Base-by-base conservation (phyloP, 2,888 invertebrate species). In the Pseudococcus viburni region DNA sequence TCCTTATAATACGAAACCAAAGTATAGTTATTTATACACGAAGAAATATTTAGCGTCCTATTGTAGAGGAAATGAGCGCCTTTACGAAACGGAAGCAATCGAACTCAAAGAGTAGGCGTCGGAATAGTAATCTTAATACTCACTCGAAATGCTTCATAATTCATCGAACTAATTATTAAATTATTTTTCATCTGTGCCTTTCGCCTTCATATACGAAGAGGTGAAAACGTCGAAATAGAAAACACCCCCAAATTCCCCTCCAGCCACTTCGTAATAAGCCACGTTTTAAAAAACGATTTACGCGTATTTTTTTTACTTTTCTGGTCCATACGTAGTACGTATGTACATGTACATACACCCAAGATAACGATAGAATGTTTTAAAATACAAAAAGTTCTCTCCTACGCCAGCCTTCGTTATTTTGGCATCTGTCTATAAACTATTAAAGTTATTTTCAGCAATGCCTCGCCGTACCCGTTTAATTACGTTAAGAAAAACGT, bases 391-490 rank as follows among this genome's bases (percentile, higher is more conserved):
- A 55, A 51, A 33, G 8, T 85, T 33, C 26, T 85, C 85, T 85
- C 55, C 59, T 59, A 9, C 55, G 26, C 22, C 26, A 85, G 85
- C 55, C 85, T 85, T 85, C 85, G 85, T 85, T 85, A 85, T 85
- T 85, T 85, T 51, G 85, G 85, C 85, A 85, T 85, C 85, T 85
- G 85, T 85, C 85, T 85, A 59, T 85, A 55, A 85, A 85, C 85
- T 55, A 85, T 85, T 85, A 85, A 85, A 85, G 85, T 85, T 85
- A 85, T 85, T 85, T 85, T 85, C 55, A 59, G 85, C 48, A 55
- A 85, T 85, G 85, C 55, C 59, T 85, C 84, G 51, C 85, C 85
- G n/a, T 15, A 17, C 85, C 85, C 85, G 55, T 85, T 85, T 85
- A 85, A 85, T 85, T 85, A 51, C 85, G 8, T 15, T 26, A 51